Base-by-base conservation (phyloP, 2,113 vertebrate genomes). In the Lethenteron camtschaticum region DNA sequence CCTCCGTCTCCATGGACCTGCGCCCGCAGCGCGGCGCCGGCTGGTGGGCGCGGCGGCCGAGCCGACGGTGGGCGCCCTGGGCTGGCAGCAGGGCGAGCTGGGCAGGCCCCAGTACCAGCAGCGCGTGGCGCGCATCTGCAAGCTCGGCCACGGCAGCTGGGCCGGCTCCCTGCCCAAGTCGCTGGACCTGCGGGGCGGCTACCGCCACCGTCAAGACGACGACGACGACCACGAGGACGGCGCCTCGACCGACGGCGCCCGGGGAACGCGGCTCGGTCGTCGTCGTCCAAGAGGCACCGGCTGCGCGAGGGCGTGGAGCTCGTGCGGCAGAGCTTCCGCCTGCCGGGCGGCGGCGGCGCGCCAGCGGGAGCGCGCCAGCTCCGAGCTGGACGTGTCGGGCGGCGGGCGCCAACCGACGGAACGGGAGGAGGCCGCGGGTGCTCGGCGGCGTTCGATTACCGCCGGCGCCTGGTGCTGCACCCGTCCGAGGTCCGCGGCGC, bases 271-370 rank as follows among this genome's bases (percentile, higher is more conserved):
- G 41, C 41, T 41, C 41, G 41, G 41, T 41, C 41, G 41, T 41
- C 41, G 24, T 16, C n/a, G 63, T 24, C 63, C n/a, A 66, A 11
- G 63, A 66, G 24, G 63, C 63, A 66, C n/a, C 63, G 63, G n/a
- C 24, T 66, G n/a, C 63, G 63, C 24, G 63, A 66, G n/a, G n/a
- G 63, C n/a, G 24, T 66, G 9, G 63, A 66, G 63, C n/a, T 24
- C 24, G 63, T 66, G 63, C 63, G 63, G 10, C 63, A 66, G 63
- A 66, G 63, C 63, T 66, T 66, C 24, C 63, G 63, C 63, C 24
- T 66, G n/a, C 63, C 63, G n/a, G 63, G 63, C n/a, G 63, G 63
- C 63, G 63, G 9, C 63, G 63, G 63, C 63, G 63, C n/a, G 11
- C n/a, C 63, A 11, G 63, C n/a, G 41, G 41, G 41, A 41, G 41